These are phyloP conservation scores for Aplochiton taeniatus DNA, from an alignment of 2,797 vertebrate species.

Conservation along the genomic window DNA sequence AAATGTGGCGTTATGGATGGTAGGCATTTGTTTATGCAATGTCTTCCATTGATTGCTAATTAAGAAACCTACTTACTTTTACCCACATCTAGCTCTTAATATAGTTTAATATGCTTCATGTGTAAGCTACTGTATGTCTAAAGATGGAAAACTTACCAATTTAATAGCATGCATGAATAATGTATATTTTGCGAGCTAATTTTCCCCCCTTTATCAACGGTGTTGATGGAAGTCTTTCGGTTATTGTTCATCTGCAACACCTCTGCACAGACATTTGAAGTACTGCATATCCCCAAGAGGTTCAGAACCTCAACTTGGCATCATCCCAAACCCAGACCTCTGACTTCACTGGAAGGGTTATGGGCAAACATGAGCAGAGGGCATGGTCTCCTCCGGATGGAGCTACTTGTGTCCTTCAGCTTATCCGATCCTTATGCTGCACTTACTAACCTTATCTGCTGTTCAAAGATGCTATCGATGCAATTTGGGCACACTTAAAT, in stretches of 20 bases:
- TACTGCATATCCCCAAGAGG: constrained; percentile 12
- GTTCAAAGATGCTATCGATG: constrained; percentile 66
- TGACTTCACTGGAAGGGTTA: constrained; percentile 43
- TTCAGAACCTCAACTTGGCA: constrained; percentile 5
- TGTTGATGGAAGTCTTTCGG: too few species aligned
- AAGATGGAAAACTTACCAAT: too few species aligned
- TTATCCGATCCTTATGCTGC: constrained; percentile 60
- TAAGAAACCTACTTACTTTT: too few species aligned
- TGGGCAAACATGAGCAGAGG: constrained; percentile 29
- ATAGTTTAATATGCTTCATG: too few species aligned
- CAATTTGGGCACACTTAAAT: constrained; percentile 72
- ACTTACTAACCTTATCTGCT: constrained; percentile 70
- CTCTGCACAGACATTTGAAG: neutral
- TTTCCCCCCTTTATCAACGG: too few species aligned
- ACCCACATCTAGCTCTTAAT: too few species aligned
- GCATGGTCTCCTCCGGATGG: constrained; percentile 36
- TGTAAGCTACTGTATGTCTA: too few species aligned
- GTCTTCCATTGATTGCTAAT: too few species aligned
- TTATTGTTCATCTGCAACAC: neutral
- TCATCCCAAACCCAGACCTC: constrained; percentile 47
- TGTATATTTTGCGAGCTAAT: too few species aligned
- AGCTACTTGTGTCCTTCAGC: constrained; percentile 55
- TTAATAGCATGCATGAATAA: too few species aligned
- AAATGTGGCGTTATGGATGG: too few species aligned
- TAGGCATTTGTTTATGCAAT: too few species aligned